Base-by-base conservation (phyloP, 2,113 vertebrate genomes). In the Proteles cristata region DNA sequence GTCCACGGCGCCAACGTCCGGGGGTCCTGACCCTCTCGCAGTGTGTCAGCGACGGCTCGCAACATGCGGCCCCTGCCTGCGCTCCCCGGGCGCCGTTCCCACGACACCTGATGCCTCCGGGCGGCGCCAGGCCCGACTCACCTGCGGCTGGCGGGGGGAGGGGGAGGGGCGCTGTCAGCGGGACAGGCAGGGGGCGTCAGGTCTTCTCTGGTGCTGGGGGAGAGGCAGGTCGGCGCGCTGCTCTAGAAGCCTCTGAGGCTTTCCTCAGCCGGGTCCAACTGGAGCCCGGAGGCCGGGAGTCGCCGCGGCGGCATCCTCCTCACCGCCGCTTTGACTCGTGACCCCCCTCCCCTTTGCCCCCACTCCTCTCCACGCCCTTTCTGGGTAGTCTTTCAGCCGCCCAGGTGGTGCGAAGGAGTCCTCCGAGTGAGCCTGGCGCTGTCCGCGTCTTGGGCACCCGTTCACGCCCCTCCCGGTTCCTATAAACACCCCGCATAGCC, bases 51-150 rank as follows among this genome's bases (percentile, higher is more conserved):
- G 7, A 17, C 4, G 2, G 81, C 88, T 55, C 17, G 33, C 14
- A 28, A 55, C 96, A 77, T 39, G 4, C 73, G 2, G 53, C 11
- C 58, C 63, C 91, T 85, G 66, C 77, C 81, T 0, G 53, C 1
- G 55, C 25, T 4, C 55, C 12, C 19, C 50, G 14, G 81, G 82
- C 92, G 25, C 92, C 2, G 25, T 26, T 92, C 84, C 85, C 87
- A 28, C 0, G 82, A 97, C 94, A 97, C 96, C 93, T 74, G 96
- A 94, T 66, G 83, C 97, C 85, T 53, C 39, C 1, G 26, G 55
- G 55, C 12, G 2, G 65, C 61, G 45, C 76, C 12, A 0, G 11
- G 68, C 63, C 12, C 15, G 1, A 48, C 96, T 97, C 92, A 97
- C 97, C 97, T 94, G 83, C 17, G 39, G n/a, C 79, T 16, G 23